phyloP scores from a whole-genome alignment of 2,888 invertebrate species.

The Pantelozetes paolii region DNA sequence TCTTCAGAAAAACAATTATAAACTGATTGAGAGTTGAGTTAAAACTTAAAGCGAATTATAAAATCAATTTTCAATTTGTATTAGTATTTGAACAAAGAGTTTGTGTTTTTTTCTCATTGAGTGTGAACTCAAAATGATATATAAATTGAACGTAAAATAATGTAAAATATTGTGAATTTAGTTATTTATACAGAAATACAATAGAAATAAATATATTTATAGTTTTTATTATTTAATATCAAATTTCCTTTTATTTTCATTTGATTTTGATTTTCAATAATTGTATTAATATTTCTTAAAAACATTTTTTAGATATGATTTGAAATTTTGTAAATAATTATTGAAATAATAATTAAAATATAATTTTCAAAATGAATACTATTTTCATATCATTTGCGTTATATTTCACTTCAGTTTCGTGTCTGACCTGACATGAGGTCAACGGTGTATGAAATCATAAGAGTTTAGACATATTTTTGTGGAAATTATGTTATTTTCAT shows the following conservation, averaged over 20 bases:
- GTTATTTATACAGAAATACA: neutral
- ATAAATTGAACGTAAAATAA: neutral
- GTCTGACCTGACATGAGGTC: neutral
- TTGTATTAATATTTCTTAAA: neutral
- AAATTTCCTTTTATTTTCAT: neutral
- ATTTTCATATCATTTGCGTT: no score
- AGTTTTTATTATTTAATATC: constrained; percentile 18
- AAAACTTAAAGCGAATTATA: neutral
- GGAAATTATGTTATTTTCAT: neutral
- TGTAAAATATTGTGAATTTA: neutral
- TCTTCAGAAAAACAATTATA: neutral
- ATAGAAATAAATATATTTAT: neutral
- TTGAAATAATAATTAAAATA: neutral
- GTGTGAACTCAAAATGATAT: constrained; percentile 1
- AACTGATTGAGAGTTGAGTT: neutral
- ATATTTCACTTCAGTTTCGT: no score
- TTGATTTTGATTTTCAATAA: neutral
- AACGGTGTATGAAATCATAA: neutral
- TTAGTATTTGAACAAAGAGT: neutral
- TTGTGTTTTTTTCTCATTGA: neutral
- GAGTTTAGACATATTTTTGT: neutral
- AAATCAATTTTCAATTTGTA: neutral
- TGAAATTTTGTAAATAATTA: neutral
- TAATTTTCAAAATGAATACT: neutral
- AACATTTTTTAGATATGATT: no score